phyloP scores from a whole-genome alignment of 2,797 vertebrate species.

The Manis javanica region DNA sequence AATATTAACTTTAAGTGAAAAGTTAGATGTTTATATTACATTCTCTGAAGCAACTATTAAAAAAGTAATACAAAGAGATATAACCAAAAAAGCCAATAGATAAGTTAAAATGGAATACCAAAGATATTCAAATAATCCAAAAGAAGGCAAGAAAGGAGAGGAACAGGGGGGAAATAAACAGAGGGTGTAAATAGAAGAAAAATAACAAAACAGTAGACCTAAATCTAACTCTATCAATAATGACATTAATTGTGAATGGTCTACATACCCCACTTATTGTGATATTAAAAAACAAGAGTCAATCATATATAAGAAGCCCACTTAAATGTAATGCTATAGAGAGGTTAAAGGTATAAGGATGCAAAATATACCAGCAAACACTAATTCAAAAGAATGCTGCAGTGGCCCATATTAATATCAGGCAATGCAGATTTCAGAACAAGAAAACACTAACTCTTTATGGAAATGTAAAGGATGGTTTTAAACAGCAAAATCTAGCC shows the following conservation, averaged over 20 bases:
- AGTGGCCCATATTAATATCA: background rate
- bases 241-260: background rate
- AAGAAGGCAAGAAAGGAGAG: background rate
- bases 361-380: background rate
- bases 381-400: background rate
- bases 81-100: background rate
- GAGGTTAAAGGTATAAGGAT: background rate
- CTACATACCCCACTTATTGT: background rate
- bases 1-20: background rate
- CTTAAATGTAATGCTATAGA: background rate
- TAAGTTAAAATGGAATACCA: background rate
- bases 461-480: background rate
- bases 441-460: background rate
- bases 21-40: background rate
- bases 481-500: background rate
- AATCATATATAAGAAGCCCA: background rate
- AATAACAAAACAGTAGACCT: background rate
- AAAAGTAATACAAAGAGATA: background rate
- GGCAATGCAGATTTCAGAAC: background rate
- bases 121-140: background rate
- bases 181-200: background rate
- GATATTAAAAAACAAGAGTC: background rate
- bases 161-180: background rate
- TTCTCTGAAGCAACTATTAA: background rate
- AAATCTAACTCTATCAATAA: background rate